Percentiles rank a stretch among this genome's conserved stretches.
These are phyloP conservation scores for Lasioglossum figueresi DNA, from an alignment of 2,888 invertebrate genomes.

Conservation along the genomic window DNA sequence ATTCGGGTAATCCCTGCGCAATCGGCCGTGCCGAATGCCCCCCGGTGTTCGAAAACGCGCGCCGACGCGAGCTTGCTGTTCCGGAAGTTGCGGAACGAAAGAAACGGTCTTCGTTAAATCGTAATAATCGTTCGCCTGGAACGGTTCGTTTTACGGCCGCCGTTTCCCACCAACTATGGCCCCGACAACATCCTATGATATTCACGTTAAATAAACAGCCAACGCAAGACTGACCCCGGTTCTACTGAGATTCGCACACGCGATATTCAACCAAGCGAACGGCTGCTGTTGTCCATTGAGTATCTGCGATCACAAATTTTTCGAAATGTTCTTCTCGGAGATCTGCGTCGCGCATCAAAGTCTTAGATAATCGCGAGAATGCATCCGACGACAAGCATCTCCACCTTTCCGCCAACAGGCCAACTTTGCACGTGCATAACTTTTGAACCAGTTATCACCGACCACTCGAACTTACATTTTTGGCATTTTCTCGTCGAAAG, in stretches of 20 bases:
- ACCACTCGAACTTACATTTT: too few species aligned
- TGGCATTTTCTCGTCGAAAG: too few species aligned
- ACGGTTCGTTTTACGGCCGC: conserved; percentile 8
- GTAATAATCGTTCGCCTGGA: conserved; percentile 20
- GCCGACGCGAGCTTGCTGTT: neutral
- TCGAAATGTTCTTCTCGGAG: neutral
- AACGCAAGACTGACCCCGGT: neutral
- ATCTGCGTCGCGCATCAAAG: neutral
- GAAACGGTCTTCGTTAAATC: conserved; percentile 23
- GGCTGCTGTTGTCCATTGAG: neutral
- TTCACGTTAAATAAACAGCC: conserved; percentile 13
- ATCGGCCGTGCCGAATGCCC: conserved; percentile 23
- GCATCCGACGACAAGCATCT: too few species aligned
- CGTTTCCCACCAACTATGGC: neutral
- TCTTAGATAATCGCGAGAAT: too few species aligned
- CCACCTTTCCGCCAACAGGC: too few species aligned
- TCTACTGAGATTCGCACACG: neutral
- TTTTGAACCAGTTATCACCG: too few species aligned
- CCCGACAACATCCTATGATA: conserved; percentile 12
- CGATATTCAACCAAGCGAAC: neutral
- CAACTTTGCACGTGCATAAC: too few species aligned
- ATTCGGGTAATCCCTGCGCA: conserved; percentile 42
- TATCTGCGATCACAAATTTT: neutral
- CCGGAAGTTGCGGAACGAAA: neutral
- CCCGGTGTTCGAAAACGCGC: neutral